Conservation (phyloP, 2,888 invertebrate species). For the Tanytarsus gracilentus region DNA sequence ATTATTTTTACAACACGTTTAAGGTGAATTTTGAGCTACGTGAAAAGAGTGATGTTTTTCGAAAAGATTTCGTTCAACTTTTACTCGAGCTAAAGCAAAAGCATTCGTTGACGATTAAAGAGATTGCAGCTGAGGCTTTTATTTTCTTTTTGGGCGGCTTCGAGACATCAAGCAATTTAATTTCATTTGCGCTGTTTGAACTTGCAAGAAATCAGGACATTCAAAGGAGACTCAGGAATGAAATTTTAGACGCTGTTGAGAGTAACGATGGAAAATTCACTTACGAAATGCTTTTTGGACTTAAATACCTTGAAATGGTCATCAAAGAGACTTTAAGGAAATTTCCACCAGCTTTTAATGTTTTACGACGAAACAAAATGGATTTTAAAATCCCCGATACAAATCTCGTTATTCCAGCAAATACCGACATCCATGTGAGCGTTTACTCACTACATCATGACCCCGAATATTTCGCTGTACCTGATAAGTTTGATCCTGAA, state of each 20-base stretch:
- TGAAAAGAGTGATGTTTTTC: conserved; percentile 36
- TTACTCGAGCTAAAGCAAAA: conserved; percentile 41
- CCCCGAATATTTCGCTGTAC: conserved; percentile 41
- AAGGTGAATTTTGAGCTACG: conserved; percentile 39
- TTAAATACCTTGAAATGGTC: conserved; percentile 10
- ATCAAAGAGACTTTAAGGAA: conserved; percentile 39
- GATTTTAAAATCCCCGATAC: conserved; percentile 43
- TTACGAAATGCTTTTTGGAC: background rate
- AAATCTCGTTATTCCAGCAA: conserved; percentile 43
- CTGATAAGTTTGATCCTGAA: conserved; percentile 40
- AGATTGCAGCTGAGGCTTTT: conserved; percentile 44
- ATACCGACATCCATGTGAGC: conserved; percentile 36
- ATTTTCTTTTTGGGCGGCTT: conserved; percentile 44
- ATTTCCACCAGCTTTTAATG: conserved; percentile 44
- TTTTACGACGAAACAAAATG: conserved; percentile 45
- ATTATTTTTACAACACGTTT: conserved; percentile 40
- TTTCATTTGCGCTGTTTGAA: conserved; percentile 35
- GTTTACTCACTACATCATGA: conserved; percentile 39
- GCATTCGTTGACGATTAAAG: conserved; percentile 40
- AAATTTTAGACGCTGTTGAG: background rate
- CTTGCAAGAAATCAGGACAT: conserved; percentile 17
- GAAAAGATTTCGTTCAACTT: conserved; percentile 41
- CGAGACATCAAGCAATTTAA: conserved; percentile 40
- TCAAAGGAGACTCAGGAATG: conserved; percentile 4
- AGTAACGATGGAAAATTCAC: background rate